These are phyloP conservation scores for Carlito syrichta DNA, from an alignment of 2,113 vertebrate species.

Conservation along the genomic window DNA sequence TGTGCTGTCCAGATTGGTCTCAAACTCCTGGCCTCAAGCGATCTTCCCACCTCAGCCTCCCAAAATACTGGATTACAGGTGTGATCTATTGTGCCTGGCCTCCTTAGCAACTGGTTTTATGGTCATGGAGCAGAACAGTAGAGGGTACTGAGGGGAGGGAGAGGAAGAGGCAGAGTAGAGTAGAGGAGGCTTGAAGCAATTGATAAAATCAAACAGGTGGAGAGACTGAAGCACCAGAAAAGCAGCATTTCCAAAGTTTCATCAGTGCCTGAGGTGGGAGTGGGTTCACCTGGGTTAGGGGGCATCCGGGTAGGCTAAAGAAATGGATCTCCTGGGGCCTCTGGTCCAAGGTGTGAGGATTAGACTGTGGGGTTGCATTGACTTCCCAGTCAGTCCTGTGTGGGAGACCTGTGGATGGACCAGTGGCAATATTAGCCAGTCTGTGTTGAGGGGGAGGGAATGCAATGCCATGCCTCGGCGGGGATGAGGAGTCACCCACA, in stretches of 20 bases:
- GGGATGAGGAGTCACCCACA: neutral
- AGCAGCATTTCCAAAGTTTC: neutral
- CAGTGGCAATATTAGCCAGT: rapidly evolving
- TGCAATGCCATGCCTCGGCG: rapidly evolving
- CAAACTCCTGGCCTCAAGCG: too few species aligned
- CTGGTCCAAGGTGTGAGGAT: neutral
- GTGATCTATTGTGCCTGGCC: too few species aligned
- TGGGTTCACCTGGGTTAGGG: neutral
- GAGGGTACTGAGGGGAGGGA: neutral
- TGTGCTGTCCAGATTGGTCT: too few species aligned
- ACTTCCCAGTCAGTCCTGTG: neutral
- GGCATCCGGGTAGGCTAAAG: neutral
- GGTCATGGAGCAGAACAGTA: neutral
- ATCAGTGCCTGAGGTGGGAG: neutral
- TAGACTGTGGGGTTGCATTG: neutral
- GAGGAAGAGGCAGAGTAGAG: neutral
- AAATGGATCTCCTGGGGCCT: neutral
- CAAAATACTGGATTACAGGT: too few species aligned
- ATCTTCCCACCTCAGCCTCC: too few species aligned
- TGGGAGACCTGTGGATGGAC: neutral
- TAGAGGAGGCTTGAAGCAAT: neutral
- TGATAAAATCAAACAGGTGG: neutral
- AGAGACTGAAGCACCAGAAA: neutral
- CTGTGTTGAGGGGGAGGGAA: neutral
- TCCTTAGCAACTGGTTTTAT: too few species aligned